These are phyloP conservation scores for Syritta pipiens DNA, from an alignment of 2,888 invertebrate species.

Conservation along the genomic window DNA sequence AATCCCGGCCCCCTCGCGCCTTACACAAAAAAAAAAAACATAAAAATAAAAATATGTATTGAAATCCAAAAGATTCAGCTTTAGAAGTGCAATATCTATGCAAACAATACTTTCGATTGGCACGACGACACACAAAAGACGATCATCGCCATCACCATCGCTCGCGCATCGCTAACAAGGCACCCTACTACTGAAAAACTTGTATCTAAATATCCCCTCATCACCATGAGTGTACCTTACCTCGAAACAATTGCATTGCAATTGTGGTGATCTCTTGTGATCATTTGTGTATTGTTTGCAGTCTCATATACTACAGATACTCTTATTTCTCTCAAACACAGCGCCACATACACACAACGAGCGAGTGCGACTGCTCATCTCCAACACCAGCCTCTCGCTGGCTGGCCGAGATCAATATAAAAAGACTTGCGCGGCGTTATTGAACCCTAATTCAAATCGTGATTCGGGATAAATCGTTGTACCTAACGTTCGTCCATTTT, in stretches of 20 bases:
- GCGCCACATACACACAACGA: too few species aligned
- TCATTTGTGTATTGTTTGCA: slow-evolving; percentile 60
- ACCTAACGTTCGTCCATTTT: too few species aligned
- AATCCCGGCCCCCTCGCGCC: not conserved
- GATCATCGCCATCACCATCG: slow-evolving; percentile 44
- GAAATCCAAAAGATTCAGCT: slow-evolving; percentile 11
- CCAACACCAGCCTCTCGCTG: slow-evolving; percentile 24
- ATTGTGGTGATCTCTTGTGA: slow-evolving; percentile 63
- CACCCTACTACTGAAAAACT: too few species aligned
- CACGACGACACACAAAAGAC: slow-evolving; percentile 20
- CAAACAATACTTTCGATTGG: slow-evolving; percentile 32
- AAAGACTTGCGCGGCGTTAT: slow-evolving; percentile 72
- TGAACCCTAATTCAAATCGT: slow-evolving; percentile 73
- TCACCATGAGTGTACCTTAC: slow-evolving; percentile 36
- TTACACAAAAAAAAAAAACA: not conserved
- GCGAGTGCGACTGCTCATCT: slow-evolving; percentile 47
- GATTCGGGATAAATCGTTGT: slow-evolving; percentile 65
- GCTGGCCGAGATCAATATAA: slow-evolving; percentile 71
- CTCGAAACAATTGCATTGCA: slow-evolving; percentile 62
- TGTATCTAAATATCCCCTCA: slow-evolving; percentile 12
- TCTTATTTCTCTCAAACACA: slow-evolving; percentile 58
- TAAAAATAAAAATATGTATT: not conserved
- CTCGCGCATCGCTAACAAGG: slow-evolving; percentile 54
- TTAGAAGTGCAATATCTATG: slow-evolving; percentile 44
- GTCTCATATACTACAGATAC: slow-evolving; percentile 24